Evolutionary conservation across 2,888 invertebrate genomes (phyloP).

Genomic region (Aspidapion aeneum): DNA sequence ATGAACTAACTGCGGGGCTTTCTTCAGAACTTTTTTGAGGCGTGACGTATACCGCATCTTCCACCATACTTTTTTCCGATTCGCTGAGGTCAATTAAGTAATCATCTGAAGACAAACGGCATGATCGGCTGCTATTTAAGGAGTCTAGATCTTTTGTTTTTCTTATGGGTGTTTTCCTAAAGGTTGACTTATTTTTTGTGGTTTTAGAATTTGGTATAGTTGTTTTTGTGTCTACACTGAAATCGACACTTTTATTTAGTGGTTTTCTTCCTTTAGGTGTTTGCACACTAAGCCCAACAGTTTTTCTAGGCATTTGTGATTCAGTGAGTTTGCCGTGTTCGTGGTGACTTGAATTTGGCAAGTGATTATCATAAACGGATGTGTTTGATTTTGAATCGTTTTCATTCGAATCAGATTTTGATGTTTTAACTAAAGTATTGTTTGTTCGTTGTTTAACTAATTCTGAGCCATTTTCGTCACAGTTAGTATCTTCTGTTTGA

Average conservation of each 20-base stretch:
- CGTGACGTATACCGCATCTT: background rate
- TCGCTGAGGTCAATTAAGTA: conserved; percentile 3
- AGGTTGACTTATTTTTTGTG: background rate
- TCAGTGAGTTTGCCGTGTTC: background rate
- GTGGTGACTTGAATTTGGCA: background rate
- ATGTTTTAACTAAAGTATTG: background rate
- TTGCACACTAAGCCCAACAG: no score
- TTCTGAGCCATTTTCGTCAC: no score
- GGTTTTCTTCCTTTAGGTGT: background rate
- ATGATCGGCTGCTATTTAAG: background rate
- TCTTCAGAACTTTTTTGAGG: background rate
- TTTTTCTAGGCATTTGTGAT: background rate
- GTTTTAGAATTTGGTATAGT: no score
- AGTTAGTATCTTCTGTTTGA: no score
- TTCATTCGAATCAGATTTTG: no score
- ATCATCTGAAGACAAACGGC: conserved; percentile 7
- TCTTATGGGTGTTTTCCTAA: background rate
- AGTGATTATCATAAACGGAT: background rate
- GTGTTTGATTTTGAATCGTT: background rate
- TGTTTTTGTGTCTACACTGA: background rate
- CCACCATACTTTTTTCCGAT: background rate
- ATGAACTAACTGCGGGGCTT: conserved; percentile 11
- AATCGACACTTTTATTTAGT: background rate
- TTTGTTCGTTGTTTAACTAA: no score
- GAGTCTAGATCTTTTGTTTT: background rate